Percentiles rank a stretch among this genome's conserved stretches.
These are phyloP conservation scores for Pyrrhosoma nymphula DNA, from an alignment of 2,888 invertebrate genomes.

Conservation along the genomic window DNA sequence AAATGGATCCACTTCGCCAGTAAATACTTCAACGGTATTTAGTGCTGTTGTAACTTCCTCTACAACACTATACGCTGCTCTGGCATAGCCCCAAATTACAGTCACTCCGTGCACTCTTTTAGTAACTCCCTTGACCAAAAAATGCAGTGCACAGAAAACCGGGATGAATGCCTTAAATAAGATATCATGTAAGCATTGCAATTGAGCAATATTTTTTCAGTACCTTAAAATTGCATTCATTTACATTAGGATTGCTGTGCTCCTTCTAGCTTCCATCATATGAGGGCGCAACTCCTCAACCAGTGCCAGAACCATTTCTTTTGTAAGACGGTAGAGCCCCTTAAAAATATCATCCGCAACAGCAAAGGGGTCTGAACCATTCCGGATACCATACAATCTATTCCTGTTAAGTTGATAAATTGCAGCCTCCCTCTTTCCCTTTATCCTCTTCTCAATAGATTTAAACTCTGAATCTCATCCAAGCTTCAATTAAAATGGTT, in stretches of 20 bases:
- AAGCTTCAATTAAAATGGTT: too few relatives aligned
- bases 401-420: not conserved
- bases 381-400: not conserved
- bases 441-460: too few relatives aligned
- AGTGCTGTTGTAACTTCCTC: not conserved
- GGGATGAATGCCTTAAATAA: not conserved
- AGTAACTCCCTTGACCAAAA: not conserved
- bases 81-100: not conserved
- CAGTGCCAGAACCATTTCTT: not conserved
- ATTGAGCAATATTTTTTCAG: not conserved
- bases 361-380: not conserved
- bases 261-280: constrained; percentile 26
- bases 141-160: not conserved
- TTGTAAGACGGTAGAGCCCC: not conserved
- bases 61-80: not conserved
- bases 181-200: not conserved
- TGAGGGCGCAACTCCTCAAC: constrained; percentile 26
- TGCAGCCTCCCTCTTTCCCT: too few relatives aligned
- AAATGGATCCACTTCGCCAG: not conserved
- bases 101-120: not conserved
- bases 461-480: too few relatives aligned
- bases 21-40: not conserved
- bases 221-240: not conserved
- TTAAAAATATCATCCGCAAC: not conserved
- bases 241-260: not conserved